phyloP scores from a whole-genome alignment of 2,797 vertebrate genomes.

The Dicrostonyx torquatus region DNA sequence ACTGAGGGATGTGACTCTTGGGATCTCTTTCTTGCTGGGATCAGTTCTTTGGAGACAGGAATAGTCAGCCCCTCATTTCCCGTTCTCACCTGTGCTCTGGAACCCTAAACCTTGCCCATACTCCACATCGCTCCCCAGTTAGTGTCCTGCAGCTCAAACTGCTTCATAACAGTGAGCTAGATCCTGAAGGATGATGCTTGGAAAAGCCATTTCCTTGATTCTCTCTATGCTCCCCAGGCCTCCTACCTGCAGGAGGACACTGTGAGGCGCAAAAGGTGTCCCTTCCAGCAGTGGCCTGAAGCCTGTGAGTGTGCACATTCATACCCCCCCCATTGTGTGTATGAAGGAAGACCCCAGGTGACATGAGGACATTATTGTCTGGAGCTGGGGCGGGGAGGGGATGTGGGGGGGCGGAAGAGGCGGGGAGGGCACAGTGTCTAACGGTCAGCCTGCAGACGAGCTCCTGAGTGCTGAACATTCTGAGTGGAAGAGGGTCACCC shows the following conservation, averaged over 20 bases:
- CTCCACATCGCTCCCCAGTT: neutral
- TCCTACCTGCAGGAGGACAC: constrained; percentile 86
- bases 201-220: neutral
- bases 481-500: neutral
- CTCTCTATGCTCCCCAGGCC: constrained; percentile 82
- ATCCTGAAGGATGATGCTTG: neutral
- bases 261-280: constrained; percentile 85
- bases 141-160: neutral
- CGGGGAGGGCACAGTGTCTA: neutral
- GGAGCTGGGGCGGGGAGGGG: neutral
- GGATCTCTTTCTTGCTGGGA: neutral
- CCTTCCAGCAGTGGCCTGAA: constrained; percentile 80
- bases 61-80: neutral
- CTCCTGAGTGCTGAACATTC: neutral
- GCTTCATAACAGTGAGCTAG: neutral
- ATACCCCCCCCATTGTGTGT: neutral
- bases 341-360: neutral
- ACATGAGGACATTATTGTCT: neutral
- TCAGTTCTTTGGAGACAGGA: neutral
- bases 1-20: neutral
- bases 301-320: constrained; percentile 83
- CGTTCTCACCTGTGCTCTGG: neutral
- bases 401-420: too few species aligned
- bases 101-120: neutral
- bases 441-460: neutral